These are phyloP conservation scores for Saccopteryx leptura DNA, from an alignment of 2,113 vertebrate genomes.

Conservation along the genomic window DNA sequence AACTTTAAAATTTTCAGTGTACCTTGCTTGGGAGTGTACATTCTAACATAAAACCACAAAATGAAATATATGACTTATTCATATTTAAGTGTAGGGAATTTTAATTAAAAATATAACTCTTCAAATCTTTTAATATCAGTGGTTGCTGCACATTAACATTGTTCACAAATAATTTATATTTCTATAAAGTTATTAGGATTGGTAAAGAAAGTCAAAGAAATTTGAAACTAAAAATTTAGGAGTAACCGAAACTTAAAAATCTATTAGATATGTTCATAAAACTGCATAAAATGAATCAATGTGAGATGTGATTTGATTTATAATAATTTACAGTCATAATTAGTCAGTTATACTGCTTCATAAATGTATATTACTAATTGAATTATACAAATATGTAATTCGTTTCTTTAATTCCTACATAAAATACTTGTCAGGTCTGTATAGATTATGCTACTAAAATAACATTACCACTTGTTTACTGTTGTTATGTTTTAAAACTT, in stretches of 20 bases:
- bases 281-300: conserved; percentile 20
- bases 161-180: background rate
- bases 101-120: background rate
- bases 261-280: conserved; percentile 9
- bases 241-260: conserved; percentile 5
- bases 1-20: conserved; percentile 58
- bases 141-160: background rate
- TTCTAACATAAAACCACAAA: background rate
- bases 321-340: background rate
- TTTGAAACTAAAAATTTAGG: conserved; percentile 46
- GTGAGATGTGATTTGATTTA: background rate
- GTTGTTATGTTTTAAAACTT: background rate
- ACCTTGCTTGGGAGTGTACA: conserved; percentile 30
- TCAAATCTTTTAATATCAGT: conserved; percentile 45
- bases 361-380: background rate
- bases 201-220: background rate
- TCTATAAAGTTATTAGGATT: background rate
- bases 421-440: background rate
- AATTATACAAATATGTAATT: conserved; percentile 1
- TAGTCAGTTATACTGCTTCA: background rate
- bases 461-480: background rate
- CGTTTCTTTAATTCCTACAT: background rate
- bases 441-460: background rate
- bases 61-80: conserved; percentile 1
- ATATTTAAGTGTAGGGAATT: background rate